Evolutionary conservation across 2,113 vertebrate species (phyloP).

Genomic region (Tapirus terrestris): DNA sequence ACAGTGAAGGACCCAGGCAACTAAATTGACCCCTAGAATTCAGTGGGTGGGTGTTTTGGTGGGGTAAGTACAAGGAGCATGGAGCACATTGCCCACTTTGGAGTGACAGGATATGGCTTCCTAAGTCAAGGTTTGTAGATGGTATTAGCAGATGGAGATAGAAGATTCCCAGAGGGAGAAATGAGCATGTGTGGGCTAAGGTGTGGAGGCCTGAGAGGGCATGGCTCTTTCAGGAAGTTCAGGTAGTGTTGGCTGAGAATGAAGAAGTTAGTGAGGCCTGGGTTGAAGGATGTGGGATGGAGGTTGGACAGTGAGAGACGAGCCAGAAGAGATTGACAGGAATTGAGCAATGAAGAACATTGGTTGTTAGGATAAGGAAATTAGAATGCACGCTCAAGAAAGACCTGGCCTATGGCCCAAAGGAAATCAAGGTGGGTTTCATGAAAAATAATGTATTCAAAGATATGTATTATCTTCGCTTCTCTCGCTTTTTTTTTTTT

Average conservation of each 20-base stretch:
- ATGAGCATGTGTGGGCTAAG: not conserved
- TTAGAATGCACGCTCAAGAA: not conserved
- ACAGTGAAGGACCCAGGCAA: not conserved
- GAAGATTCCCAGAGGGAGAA: not conserved
- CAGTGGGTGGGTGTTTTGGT: not conserved
- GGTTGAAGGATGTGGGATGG: too few relatives aligned
- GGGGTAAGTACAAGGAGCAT: accelerated
- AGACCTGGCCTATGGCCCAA: not conserved
- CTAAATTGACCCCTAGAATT: not conserved
- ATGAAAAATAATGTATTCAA: not conserved
- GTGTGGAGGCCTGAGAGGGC: not conserved
- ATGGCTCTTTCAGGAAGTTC: not conserved
- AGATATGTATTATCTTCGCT: not conserved
- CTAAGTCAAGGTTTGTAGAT: not conserved
- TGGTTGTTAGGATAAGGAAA: not conserved
- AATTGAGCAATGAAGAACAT: not conserved
- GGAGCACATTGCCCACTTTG: not conserved
- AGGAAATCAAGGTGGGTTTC: not conserved
- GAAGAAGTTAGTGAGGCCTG: not conserved
- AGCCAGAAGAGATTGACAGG: not conserved
- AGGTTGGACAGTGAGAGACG: not conserved
- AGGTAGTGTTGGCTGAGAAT: not conserved
- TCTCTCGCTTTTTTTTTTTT: not conserved
- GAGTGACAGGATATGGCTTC: not conserved
- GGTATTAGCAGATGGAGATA: not conserved